Evolutionary conservation across 2,113 vertebrate species (phyloP).

Genomic region (Synchiropus splendidus): DNA sequence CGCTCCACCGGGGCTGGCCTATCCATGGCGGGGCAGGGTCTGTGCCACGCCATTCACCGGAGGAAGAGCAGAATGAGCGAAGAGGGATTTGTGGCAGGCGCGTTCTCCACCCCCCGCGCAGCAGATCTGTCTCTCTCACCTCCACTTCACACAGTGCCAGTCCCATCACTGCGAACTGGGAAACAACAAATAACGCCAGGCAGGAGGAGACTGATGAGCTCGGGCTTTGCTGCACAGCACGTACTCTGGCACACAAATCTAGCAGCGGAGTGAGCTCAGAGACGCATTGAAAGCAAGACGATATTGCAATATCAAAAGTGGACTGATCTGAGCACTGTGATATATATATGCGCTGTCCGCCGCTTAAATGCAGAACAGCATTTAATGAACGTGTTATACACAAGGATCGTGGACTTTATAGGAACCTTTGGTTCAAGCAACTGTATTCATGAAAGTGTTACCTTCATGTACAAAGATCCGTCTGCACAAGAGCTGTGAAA

Average conservation of each 20-base stretch:
- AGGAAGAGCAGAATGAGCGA: slow-evolving; percentile 59
- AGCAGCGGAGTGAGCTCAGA: slow-evolving; percentile 5
- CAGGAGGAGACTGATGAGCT: slow-evolving; percentile 43
- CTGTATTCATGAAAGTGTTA: too few relatives aligned
- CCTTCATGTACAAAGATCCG: too few relatives aligned
- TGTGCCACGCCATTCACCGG: slow-evolving; percentile 79
- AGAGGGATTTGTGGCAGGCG: slow-evolving; percentile 68
- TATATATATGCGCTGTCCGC: too few relatives aligned
- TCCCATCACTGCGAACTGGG: slow-evolving; percentile 66
- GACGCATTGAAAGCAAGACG: too few relatives aligned
- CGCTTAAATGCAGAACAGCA: too few relatives aligned
- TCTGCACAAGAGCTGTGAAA: too few relatives aligned
- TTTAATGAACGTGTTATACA: too few relatives aligned
- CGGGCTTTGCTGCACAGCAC: slow-evolving; percentile 38
- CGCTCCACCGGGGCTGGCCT: slow-evolving; percentile 31
- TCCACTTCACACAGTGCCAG: slow-evolving; percentile 73
- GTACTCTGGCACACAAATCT: slow-evolving; percentile 25
- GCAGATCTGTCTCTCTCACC: slow-evolving; percentile 43
- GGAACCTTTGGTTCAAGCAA: too few relatives aligned
- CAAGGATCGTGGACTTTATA: too few relatives aligned
- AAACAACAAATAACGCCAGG: slow-evolving; percentile 48
- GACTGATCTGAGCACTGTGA: too few relatives aligned
- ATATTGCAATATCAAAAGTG: too few relatives aligned
- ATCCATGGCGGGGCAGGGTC: slow-evolving; percentile 73
- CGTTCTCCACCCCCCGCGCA: slow-evolving; percentile 77